Evolutionary conservation across 1,140 invertebrate species (phyloP).

Genomic region (Sycophila sp.): DNA sequence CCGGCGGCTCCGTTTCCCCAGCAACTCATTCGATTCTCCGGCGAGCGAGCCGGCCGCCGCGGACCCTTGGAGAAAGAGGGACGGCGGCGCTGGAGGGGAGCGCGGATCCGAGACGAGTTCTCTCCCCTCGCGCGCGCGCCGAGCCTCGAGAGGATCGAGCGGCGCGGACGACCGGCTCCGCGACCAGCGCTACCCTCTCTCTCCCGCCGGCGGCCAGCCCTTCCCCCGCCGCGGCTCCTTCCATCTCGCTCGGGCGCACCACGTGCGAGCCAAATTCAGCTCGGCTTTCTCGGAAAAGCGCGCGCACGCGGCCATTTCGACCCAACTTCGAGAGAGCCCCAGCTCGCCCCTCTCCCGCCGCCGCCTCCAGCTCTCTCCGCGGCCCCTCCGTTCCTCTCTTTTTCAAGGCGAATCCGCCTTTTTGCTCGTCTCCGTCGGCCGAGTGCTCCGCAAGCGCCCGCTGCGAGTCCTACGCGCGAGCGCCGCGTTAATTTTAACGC

Average conservation of each 20-base stretch:
- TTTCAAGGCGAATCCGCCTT: conserved; percentile 18
- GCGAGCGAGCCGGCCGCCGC: neutral
- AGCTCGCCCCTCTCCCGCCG: neutral
- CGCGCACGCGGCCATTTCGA: conserved; percentile 14
- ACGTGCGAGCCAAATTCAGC: conserved; percentile 31
- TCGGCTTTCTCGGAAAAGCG: conserved; percentile 26
- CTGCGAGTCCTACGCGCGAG: conserved; percentile 25
- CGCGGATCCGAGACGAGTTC: neutral
- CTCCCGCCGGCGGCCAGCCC: neutral
- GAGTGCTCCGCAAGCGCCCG: neutral
- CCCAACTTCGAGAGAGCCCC: conserved; percentile 1
- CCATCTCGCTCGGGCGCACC: too few relatives aligned
- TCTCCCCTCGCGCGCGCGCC: neutral
- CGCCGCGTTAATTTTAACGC: neutral
- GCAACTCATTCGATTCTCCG: conserved; percentile 42
- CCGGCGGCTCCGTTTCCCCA: conserved; percentile 39
- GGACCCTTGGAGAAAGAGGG: conserved; percentile 5
- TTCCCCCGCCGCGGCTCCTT: neutral
- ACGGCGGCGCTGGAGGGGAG: neutral
- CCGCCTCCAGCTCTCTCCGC: neutral
- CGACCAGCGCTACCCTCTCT: neutral
- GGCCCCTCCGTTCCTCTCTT: neutral
- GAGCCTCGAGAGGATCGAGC: neutral
- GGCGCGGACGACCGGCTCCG: neutral
- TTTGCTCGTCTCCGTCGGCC: conserved; percentile 12